Evolutionary conservation across 2,113 vertebrate species (phyloP).

Genomic region (Boulengeromyrus knoepffleri): DNA sequence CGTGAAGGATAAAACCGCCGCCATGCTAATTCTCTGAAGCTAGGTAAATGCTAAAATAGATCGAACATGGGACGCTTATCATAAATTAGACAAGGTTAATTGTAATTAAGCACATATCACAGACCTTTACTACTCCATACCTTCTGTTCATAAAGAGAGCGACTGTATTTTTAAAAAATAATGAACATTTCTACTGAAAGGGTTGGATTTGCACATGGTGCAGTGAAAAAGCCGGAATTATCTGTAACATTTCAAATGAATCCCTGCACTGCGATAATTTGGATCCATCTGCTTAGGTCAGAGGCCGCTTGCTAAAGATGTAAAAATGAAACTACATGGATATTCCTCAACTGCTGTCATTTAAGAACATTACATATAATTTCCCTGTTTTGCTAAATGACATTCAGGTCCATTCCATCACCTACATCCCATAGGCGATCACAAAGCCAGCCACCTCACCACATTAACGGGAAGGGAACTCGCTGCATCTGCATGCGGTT

Average conservation of each 20-base stretch:
- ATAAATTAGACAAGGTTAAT: neutral
- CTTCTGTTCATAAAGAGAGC: neutral
- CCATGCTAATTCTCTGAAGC: neutral
- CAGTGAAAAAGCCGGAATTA: neutral
- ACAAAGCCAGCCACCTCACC: neutral
- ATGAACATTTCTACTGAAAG: neutral
- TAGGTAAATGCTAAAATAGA: neutral
- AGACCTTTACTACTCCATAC: neutral
- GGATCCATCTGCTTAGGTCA: neutral
- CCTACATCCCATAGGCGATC: neutral
- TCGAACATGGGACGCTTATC: neutral
- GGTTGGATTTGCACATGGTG: neutral
- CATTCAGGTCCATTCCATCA: constrained; percentile 1
- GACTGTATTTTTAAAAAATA: neutral
- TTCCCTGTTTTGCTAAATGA: neutral
- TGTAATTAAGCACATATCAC: neutral
- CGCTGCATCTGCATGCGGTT: neutral
- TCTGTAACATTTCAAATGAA: neutral
- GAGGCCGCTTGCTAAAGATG: neutral
- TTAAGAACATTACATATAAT: neutral
- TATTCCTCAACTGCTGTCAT: neutral
- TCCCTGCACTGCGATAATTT: neutral
- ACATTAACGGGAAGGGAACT: neutral
- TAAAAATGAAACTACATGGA: neutral
- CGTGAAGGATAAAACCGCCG: neutral